phyloP scores from a whole-genome alignment of 1,140 invertebrate genomes.

The Thrips palmi region DNA sequence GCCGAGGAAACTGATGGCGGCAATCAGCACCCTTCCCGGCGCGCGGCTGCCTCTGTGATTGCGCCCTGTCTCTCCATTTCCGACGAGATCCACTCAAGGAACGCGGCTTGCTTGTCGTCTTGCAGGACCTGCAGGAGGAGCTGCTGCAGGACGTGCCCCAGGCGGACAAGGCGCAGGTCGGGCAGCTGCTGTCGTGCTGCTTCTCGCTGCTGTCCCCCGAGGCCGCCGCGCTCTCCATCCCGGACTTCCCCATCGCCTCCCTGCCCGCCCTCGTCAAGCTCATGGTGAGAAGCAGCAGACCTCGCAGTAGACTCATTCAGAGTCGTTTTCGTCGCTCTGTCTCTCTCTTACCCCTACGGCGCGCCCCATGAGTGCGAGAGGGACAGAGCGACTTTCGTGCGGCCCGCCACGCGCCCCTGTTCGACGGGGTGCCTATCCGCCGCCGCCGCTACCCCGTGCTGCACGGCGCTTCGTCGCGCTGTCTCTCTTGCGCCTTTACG shows the following conservation, averaged over 20 bases:
- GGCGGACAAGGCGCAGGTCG: slow-evolving; percentile 34
- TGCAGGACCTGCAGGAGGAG: slow-evolving; percentile 35
- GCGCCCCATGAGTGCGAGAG: too few relatives aligned
- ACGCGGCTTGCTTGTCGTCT: slow-evolving; percentile 13
- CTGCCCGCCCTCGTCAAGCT: slow-evolving; percentile 44
- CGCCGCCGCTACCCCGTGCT: too few relatives aligned
- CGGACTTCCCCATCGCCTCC: slow-evolving; percentile 84
- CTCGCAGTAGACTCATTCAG: too few relatives aligned
- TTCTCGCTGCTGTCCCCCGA: slow-evolving; percentile 54
- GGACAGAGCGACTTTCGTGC: too few relatives aligned
- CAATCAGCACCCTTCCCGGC: neutral
- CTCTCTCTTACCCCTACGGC: too few relatives aligned
- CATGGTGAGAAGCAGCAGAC: slow-evolving; percentile 44
- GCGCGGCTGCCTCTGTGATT: neutral
- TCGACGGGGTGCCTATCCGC: too few relatives aligned
- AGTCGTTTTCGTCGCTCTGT: too few relatives aligned
- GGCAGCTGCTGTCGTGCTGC: slow-evolving; percentile 54
- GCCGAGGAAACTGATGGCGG: too few relatives aligned
- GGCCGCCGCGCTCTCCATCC: slow-evolving; percentile 46
- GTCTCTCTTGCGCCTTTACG: too few relatives aligned
- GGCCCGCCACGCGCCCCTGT: too few relatives aligned
- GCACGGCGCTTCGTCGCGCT: too few relatives aligned
- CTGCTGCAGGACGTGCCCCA: slow-evolving; percentile 33
- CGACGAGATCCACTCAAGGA: too few relatives aligned
- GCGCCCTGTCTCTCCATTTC: neutral